Conservation (phyloP, 2,797 vertebrate genomes). For the Pyrocephalus nanus region DNA sequence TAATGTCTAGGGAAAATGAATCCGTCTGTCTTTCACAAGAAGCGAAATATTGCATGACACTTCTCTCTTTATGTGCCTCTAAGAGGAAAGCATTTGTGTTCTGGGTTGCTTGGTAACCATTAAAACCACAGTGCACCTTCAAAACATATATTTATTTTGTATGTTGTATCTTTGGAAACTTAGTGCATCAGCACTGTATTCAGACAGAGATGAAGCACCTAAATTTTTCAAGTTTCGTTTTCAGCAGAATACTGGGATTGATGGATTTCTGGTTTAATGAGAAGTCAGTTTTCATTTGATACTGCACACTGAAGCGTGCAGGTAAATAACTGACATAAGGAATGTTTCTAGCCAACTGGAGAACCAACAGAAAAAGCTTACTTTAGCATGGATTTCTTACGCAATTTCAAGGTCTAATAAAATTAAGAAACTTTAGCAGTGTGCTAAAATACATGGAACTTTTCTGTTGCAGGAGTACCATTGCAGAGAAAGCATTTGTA, state of each 20-base stretch:
- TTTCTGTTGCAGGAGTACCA: neutral
- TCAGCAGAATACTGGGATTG: neutral
- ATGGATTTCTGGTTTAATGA: constrained; percentile 29
- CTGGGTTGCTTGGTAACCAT: constrained; percentile 61
- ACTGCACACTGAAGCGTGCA: neutral
- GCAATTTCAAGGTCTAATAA: neutral
- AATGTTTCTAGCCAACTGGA: neutral
- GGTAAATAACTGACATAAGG: neutral
- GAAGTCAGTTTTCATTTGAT: neutral
- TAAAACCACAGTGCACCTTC: constrained; percentile 34
- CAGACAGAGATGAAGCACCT: neutral
- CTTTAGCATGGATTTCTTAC: neutral
- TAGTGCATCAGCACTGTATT: neutral
- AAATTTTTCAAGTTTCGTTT: constrained; percentile 7
- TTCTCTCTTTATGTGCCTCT: neutral
- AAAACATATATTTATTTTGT: neutral
- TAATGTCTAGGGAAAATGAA: neutral
- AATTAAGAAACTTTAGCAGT: neutral
- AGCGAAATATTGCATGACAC: neutral
- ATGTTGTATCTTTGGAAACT: constrained; percentile 34
- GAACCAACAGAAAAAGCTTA: neutral
- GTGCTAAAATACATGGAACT: neutral
- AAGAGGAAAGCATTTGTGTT: neutral
- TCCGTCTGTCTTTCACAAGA: neutral
- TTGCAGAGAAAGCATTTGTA: neutral